phyloP scores from a whole-genome alignment of 2,113 vertebrate species.

The Perccottus glenii region DNA sequence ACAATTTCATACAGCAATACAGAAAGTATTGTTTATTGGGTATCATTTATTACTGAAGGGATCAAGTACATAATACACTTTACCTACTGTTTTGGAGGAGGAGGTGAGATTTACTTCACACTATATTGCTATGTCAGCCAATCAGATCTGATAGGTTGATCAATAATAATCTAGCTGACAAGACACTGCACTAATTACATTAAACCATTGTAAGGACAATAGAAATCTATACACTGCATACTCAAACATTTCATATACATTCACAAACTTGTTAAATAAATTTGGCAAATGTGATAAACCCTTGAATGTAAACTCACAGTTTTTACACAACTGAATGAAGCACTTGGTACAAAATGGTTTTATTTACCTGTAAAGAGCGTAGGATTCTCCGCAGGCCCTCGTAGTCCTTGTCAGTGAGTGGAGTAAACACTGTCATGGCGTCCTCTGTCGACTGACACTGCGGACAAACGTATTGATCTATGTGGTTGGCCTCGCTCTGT shows the following conservation, averaged over 20 bases:
- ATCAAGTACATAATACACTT: neutral
- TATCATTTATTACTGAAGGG: neutral
- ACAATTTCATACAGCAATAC: slow-evolving; percentile 2
- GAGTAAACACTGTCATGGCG: slow-evolving; percentile 98
- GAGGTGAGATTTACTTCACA: neutral
- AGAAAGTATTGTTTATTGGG: slow-evolving; percentile 4
- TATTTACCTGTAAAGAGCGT: slow-evolving; percentile 89
- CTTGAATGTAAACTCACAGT: too few relatives aligned
- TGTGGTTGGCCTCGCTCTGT: slow-evolving; percentile 97
- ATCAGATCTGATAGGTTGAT: too few relatives aligned
- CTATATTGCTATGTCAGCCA: too few relatives aligned
- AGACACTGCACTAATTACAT: too few relatives aligned
- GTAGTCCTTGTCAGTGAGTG: slow-evolving; percentile 95
- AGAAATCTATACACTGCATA: too few relatives aligned
- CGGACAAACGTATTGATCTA: slow-evolving; percentile 97
- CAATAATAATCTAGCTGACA: too few relatives aligned
- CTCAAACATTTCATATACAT: too few relatives aligned
- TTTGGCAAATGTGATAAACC: too few relatives aligned
- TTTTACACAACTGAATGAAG: too few relatives aligned
- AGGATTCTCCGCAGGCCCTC: slow-evolving; percentile 93
- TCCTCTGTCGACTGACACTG: slow-evolving; percentile 99
- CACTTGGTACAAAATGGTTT: neutral
- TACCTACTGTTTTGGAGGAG: too few relatives aligned
- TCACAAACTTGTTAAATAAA: too few relatives aligned
- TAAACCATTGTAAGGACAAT: too few relatives aligned